Evolutionary conservation across 2,888 invertebrate species (phyloP).

Genomic region (Mesochorus sp.): DNA sequence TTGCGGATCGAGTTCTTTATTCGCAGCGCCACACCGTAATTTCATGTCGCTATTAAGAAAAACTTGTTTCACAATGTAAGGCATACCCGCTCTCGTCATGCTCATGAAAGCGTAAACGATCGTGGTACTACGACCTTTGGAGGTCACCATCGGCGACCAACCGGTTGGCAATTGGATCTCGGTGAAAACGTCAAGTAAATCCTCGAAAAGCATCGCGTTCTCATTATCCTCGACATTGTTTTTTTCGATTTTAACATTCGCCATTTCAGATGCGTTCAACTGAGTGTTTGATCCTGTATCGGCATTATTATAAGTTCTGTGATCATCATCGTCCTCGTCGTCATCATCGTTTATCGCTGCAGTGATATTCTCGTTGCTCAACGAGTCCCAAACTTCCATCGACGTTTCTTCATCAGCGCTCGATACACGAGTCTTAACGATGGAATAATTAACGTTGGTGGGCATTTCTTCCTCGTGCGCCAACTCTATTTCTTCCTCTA

Average conservation of each 20-base stretch:
- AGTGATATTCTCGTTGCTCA: slow-evolving; percentile 47
- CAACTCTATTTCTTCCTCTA: slow-evolving; percentile 48
- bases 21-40: slow-evolving; percentile 72
- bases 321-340: slow-evolving; percentile 19
- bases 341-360: too few relatives aligned
- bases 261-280: slow-evolving; percentile 23
- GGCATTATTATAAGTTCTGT: not conserved
- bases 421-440: slow-evolving; percentile 4
- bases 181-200: slow-evolving; percentile 76
- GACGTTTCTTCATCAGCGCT: slow-evolving; percentile 56
- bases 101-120: slow-evolving; percentile 75
- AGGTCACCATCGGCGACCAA: slow-evolving; percentile 76
- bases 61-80: slow-evolving; percentile 77
- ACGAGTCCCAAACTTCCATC: slow-evolving; percentile 60
- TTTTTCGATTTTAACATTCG: slow-evolving; percentile 25
- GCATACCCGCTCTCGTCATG: slow-evolving; percentile 73
- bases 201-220: slow-evolving; percentile 76
- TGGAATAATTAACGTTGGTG: slow-evolving; percentile 13
- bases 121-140: slow-evolving; percentile 75
- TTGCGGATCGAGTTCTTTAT: slow-evolving; percentile 73
- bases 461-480: not conserved
- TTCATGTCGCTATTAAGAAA: slow-evolving; percentile 77
- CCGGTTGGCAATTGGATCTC: slow-evolving; percentile 75
- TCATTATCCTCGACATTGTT: slow-evolving; percentile 50
- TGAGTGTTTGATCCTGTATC: not conserved